Evolutionary conservation across 1,140 invertebrate genomes (phyloP).

Genomic region (Drosophila pallidifrons): DNA sequence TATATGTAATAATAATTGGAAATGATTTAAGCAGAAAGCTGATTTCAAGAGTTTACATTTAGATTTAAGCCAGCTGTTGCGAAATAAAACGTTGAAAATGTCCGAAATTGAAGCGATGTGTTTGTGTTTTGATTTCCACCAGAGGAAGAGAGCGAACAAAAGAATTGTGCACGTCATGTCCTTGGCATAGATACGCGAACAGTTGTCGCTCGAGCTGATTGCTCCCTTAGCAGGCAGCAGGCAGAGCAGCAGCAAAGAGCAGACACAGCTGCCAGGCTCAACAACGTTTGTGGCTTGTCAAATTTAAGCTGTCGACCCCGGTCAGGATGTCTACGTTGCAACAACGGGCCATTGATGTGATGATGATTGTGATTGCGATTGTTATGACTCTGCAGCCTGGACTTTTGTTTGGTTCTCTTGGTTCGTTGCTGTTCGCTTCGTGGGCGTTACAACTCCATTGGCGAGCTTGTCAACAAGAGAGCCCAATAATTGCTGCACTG

Average conservation of each 20-base stretch:
- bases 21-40: constrained; percentile 17
- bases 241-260: constrained; percentile 1
- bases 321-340: constrained; percentile 17
- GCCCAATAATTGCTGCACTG: constrained; percentile 68
- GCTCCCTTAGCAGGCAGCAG: constrained; percentile 60
- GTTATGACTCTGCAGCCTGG: constrained; percentile 6
- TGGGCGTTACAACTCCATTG: constrained; percentile 42
- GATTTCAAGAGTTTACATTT: constrained; percentile 65
- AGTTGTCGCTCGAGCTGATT: constrained; percentile 58
- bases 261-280: constrained; percentile 22
- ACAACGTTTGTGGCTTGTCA: constrained; percentile 42
- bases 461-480: constrained; percentile 46
- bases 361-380: constrained; percentile 56
- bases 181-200: constrained; percentile 69
- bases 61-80: constrained; percentile 73
- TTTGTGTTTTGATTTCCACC: constrained; percentile 35
- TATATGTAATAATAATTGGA: neutral
- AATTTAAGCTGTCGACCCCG: constrained; percentile 27
- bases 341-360: constrained; percentile 40
- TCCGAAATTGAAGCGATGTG: constrained; percentile 44
- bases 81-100: constrained; percentile 71
- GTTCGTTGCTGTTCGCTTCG: no score
- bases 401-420: neutral
- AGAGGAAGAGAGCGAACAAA: constrained; percentile 28
- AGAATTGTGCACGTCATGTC: constrained; percentile 65